phyloP scores from a whole-genome alignment of 2,113 vertebrate species.

The Podarcis muralis region DNA sequence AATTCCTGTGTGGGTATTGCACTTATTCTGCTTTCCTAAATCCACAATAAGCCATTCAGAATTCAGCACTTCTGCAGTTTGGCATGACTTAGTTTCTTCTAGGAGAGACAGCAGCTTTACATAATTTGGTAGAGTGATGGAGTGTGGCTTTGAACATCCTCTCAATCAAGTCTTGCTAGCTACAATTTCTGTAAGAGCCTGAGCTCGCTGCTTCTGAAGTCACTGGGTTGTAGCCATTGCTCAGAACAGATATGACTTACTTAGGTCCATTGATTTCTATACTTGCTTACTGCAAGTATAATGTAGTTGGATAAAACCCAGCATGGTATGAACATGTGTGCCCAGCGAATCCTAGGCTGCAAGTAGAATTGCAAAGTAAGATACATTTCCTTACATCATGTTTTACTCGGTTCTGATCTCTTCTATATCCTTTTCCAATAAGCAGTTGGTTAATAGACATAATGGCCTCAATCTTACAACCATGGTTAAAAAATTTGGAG shows the following conservation, averaged over 20 bases:
- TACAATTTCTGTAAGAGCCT: neutral
- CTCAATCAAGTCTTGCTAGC: neutral
- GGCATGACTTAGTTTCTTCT: neutral
- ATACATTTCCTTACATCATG: neutral
- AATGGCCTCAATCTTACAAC: neutral
- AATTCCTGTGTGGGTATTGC: neutral
- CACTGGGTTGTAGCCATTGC: neutral
- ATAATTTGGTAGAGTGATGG: neutral
- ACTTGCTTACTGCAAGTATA: too few species aligned
- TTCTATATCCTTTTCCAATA: neutral
- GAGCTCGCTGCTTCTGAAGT: neutral
- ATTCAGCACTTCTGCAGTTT: neutral
- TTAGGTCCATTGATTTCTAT: too few species aligned
- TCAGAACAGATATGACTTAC: too few species aligned
- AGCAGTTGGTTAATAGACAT: neutral
- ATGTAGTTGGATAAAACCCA: too few species aligned
- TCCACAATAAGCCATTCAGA: neutral
- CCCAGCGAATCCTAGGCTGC: neutral
- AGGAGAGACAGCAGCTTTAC: neutral
- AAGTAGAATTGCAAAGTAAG: neutral
- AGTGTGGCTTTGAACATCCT: neutral
- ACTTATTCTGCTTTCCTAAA: neutral
- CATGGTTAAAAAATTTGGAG: neutral
- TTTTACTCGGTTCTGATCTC: neutral
- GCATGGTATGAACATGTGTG: neutral